Percentiles rank a stretch among this genome's conserved stretches.
Conservation (phyloP, 2,888 invertebrate genomes). For the Amitus sp. region DNA sequence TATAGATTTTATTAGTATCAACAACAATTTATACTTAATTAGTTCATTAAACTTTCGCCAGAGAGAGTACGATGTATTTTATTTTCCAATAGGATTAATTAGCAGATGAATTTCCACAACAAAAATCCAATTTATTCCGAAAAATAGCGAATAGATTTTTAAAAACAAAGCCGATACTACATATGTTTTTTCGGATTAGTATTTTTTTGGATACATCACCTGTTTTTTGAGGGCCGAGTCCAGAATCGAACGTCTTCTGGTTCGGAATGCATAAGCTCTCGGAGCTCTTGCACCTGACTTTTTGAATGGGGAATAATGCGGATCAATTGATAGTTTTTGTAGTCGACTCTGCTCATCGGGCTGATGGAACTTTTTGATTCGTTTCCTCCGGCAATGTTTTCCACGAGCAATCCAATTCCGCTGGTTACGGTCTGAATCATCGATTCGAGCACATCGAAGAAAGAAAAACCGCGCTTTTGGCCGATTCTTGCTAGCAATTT, state of each 20-base stretch:
- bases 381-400: constrained; percentile 49
- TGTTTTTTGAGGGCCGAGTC: constrained; percentile 68
- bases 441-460: constrained; percentile 51
- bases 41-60: too few relatives aligned
- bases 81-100: too few relatives aligned
- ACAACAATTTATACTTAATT: too few relatives aligned
- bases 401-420: constrained; percentile 50
- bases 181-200: too few relatives aligned
- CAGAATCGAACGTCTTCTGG: constrained; percentile 71
- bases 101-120: too few relatives aligned
- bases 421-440: constrained; percentile 50
- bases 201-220: constrained; percentile 41
- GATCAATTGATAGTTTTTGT: constrained; percentile 70
- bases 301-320: constrained; percentile 66
- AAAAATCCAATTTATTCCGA: too few relatives aligned
- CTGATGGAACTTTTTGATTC: constrained; percentile 47
- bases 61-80: too few relatives aligned
- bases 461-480: constrained; percentile 48
- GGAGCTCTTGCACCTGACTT: constrained; percentile 64
- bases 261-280: constrained; percentile 65
- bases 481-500: background rate
- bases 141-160: too few relatives aligned
- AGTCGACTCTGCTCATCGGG: constrained; percentile 56
- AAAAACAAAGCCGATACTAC: too few relatives aligned
- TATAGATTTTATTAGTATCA: background rate